Base-by-base conservation (phyloP, 2,888 invertebrate species). In the Tubulanus polymorphus region DNA sequence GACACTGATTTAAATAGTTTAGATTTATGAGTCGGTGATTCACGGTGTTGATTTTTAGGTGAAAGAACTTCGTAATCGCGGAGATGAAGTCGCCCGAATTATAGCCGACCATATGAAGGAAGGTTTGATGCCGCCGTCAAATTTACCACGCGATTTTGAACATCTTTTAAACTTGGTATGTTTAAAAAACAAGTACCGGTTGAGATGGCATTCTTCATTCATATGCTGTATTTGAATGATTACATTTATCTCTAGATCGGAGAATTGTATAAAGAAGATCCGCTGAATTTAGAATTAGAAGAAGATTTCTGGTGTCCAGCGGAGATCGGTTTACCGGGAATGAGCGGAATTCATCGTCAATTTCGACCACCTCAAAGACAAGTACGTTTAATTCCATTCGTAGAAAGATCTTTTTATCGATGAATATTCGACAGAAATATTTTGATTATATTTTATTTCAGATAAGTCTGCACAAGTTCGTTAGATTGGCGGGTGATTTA, bases 401-500 rank as follows among this genome's bases (percentile, higher is more conserved):
- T 41, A 41, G 41, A n/a, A 12, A 10, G 10, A 32, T 12, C n/a
- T 32, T n/a, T 32, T 32, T 32, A 12, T 32, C 35, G 10, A 12
- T 32, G n/a, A n/a, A n/a, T n/a, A n/a, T n/a, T n/a, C n/a, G n/a
- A n/a, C 10, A 10, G 10, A 10, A 32, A n/a, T 32, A 32, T 32
- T 32, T n/a, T 32, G 10, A 32, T n/a, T 32, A 12, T 32, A 10
- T 10, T 32, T n/a, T 32, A 18, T 41, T 58, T 15, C 65, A 77
- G 77, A 71, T 76, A 27, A 72, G 72, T 23, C 59, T 96, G 37
- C 91, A 89, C 81, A 95, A 94, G 82, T 94, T 96, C 80, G 87
- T 95, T 32, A 85, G 91, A 0, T 83, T 90, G 61, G 89, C 93
- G 45, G 92, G 93, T 47, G 92, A 92, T 79, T 84, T 90, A 73